Base-by-base conservation (phyloP, 2,888 invertebrate species). In the Diploptera punctata region DNA sequence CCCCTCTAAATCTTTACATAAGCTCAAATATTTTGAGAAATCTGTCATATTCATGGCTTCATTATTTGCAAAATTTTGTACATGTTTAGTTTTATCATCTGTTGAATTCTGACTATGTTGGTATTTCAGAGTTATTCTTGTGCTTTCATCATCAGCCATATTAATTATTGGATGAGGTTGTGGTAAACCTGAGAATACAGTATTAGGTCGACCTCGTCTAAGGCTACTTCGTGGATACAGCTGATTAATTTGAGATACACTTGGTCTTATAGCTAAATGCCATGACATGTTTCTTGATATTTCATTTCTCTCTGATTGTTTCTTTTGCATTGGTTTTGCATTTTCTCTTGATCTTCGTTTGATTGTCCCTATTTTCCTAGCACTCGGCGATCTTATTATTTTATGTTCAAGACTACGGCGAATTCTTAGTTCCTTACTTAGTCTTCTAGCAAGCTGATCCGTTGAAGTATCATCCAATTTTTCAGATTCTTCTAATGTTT, bases 331-430 rank as follows among this genome's bases (percentile, higher is more conserved):
- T 9, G 67, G 44, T 16, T 57, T 57, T 49, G 80, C 79, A 19
- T 79, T 77, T 74, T 93, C 93, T 80, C 89, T 88, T 0, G 93
- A 93, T 68, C 92, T 84, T 61, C 93, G 85, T 78, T 93, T 84
- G 76, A 93, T 87, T 9, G 87, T 89, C 21, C 93, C 93, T 73
- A 93, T 94, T 86, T 93, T 93, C 67, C 93, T 85, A 1, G 93
- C 93, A 80, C 93, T 93, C 0, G 93, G 94, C 0, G 93, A 93
- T 76, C 93, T 83, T 74, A 93, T 91, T 7, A 93, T 87, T 79
- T 90, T 90, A 67, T 89, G 86, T 77, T 92, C 91, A 43, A 86
- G 85, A 73, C 89, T 91, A 57, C 89, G 87, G 72, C 93, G 84
- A 71, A 93, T 93, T 80, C 92, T 91, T 57, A 93, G 81, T 80